phyloP scores from a whole-genome alignment of 2,888 invertebrate species.

The Eristalis intricaria region DNA sequence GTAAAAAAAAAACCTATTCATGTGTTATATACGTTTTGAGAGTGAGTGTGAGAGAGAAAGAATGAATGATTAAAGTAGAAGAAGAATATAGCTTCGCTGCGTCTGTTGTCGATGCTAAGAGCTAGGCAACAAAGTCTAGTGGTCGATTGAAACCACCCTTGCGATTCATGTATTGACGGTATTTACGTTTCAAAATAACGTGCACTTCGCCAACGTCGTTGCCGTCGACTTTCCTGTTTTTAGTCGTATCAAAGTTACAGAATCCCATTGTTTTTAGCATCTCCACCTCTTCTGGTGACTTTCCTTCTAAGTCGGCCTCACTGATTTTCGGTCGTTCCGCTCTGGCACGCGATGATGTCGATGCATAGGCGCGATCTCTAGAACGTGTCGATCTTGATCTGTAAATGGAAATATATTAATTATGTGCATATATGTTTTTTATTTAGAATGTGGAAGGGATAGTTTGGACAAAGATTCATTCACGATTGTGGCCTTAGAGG shows the following conservation, averaged over 20 bases:
- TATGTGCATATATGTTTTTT: too few relatives aligned
- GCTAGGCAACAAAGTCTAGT: conserved; percentile 95
- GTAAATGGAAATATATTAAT: neutral
- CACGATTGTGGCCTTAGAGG: too few relatives aligned
- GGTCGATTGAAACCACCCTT: conserved; percentile 99
- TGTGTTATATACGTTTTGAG: conserved; percentile 29
- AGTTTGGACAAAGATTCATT: too few relatives aligned
- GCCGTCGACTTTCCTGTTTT: conserved; percentile 96
- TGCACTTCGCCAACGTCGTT: conserved; percentile 98
- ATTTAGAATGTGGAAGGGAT: too few relatives aligned
- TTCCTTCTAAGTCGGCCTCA: conserved; percentile 94
- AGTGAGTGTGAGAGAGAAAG: conserved; percentile 20
- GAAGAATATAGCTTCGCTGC: conserved; percentile 33
- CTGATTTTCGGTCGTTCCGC: conserved; percentile 86
- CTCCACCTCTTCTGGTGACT: conserved; percentile 94
- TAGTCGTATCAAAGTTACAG: conserved; percentile 96
- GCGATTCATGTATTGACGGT: conserved; percentile 99
- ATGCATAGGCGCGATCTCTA: conserved; percentile 75
- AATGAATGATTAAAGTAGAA: conserved; percentile 41
- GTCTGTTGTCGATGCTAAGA: neutral
- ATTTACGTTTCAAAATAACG: conserved; percentile 97
- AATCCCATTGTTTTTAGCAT: conserved; percentile 99
- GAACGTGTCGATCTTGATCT: conserved; percentile 74
- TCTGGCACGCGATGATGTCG: conserved; percentile 76
- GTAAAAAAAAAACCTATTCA: conserved; percentile 56